A percentile compares a stretch with the other conserved stretches of the same genome.
Evolutionary conservation across 2,888 invertebrate genomes (phyloP).

Genomic region (Phragmatobia fuliginosa): DNA sequence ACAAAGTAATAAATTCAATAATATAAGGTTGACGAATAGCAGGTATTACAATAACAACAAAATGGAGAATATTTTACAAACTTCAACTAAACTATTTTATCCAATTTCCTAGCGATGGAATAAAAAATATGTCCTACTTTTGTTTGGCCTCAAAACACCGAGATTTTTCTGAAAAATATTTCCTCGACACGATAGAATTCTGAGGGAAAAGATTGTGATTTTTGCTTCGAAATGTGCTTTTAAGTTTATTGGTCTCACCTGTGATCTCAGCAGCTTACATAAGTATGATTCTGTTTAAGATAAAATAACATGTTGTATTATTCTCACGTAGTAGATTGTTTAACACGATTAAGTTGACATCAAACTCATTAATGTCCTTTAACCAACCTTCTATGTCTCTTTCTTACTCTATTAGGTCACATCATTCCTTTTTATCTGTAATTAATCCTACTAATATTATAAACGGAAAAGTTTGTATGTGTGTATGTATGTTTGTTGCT

Average conservation of each 20-base stretch:
- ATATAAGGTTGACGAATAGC: constrained; percentile 29
- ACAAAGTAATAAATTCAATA: constrained; percentile 49
- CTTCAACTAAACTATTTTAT: constrained; percentile 36
- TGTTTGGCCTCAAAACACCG: not conserved
- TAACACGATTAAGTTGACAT: too few relatives aligned
- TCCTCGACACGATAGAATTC: constrained; percentile 2
- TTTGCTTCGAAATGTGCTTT: constrained; percentile 4
- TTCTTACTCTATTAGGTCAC: too few relatives aligned
- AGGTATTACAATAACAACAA: constrained; percentile 47
- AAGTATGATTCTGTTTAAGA: too few relatives aligned
- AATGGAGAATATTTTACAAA: constrained; percentile 31
- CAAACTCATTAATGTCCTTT: too few relatives aligned
- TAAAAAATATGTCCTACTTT: constrained; percentile 34
- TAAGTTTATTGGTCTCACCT: constrained; percentile 19
- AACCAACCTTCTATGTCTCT: too few relatives aligned
- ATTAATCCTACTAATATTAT: too few relatives aligned
- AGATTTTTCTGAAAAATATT: constrained; percentile 14
- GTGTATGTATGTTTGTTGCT: too few relatives aligned
- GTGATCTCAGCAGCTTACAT: too few relatives aligned
- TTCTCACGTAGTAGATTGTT: too few relatives aligned
- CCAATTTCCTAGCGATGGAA: constrained; percentile 38
- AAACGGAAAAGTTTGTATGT: too few relatives aligned
- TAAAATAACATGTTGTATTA: too few relatives aligned
- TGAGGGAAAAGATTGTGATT: constrained; percentile 12
- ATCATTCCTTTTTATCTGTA: too few relatives aligned